Evolutionary conservation across 2,888 invertebrate species (phyloP).

Genomic region (Acanthacorydalis orientalis): DNA sequence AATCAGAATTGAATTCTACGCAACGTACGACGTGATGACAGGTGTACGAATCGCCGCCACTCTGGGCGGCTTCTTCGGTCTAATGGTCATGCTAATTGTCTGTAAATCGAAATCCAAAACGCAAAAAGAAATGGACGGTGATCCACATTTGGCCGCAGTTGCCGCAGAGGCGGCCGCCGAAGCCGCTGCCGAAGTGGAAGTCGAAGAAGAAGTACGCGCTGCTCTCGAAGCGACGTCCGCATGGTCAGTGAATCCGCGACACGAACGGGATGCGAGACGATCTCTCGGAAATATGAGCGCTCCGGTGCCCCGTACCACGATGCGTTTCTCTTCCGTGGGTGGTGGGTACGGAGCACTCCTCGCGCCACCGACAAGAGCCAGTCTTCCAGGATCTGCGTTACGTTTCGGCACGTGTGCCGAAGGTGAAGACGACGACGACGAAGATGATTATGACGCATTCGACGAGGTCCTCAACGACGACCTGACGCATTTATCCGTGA

Average conservation of each 20-base stretch:
- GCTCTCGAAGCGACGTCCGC: slow-evolving; percentile 53
- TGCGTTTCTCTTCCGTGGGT: slow-evolving; percentile 44
- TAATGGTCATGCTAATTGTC: slow-evolving; percentile 80
- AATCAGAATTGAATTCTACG: slow-evolving; percentile 66
- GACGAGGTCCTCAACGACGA: slow-evolving; percentile 10
- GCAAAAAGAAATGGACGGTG: slow-evolving; percentile 57
- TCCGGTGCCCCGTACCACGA: slow-evolving; percentile 30
- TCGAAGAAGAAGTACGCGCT: slow-evolving; percentile 46
- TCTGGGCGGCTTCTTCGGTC: slow-evolving; percentile 75
- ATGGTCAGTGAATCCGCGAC: slow-evolving; percentile 30
- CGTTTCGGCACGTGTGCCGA: slow-evolving; percentile 24
- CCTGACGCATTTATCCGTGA: slow-evolving; percentile 14
- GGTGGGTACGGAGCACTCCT: slow-evolving; percentile 56
- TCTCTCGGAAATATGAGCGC: slow-evolving; percentile 51
- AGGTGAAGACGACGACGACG: slow-evolving; percentile 22
- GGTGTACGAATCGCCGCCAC: slow-evolving; percentile 84
- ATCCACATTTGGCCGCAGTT: slow-evolving; percentile 55
- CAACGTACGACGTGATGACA: slow-evolving; percentile 87
- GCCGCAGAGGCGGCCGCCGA: slow-evolving; percentile 61
- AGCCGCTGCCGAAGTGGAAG: slow-evolving; percentile 46
- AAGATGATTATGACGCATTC: slow-evolving; percentile 19
- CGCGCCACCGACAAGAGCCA: slow-evolving; percentile 43
- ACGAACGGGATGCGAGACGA: slow-evolving; percentile 34
- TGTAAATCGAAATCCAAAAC: slow-evolving; percentile 77
- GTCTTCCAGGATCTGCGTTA: slow-evolving; percentile 39